phyloP scores from a whole-genome alignment of 2,797 vertebrate genomes.

The Morus bassanus region DNA sequence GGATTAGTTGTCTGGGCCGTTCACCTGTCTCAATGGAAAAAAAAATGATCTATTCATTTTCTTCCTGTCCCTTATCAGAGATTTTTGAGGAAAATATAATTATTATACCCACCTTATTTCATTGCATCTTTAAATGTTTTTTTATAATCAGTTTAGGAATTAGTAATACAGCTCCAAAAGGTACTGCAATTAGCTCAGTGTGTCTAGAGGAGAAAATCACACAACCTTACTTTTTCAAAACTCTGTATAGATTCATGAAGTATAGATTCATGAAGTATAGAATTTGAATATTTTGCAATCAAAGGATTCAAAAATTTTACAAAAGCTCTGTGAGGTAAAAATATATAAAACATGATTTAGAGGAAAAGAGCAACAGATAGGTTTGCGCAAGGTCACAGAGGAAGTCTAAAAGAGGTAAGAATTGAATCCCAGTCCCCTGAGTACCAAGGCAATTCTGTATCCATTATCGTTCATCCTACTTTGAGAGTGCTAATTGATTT shows the following conservation, averaged over 20 bases:
- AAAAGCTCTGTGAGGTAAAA: not conserved
- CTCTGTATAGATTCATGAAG: not conserved
- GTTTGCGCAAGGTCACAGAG: slow-evolving; percentile 46
- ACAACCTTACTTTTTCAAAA: not conserved
- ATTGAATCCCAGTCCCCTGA: slow-evolving; percentile 24
- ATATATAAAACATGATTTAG: not conserved
- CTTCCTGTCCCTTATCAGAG: not conserved
- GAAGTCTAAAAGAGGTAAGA: slow-evolving; percentile 48
- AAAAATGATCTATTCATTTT: not conserved
- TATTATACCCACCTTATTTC: not conserved
- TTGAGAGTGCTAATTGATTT: slow-evolving; percentile 68
- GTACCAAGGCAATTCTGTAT: slow-evolving; percentile 43
- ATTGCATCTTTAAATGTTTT: not conserved
- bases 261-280: not conserved
- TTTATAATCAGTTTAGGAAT: not conserved
- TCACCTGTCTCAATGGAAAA: not conserved
- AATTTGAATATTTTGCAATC: not conserved
- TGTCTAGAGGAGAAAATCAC: not conserved
- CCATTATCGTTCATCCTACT: slow-evolving; percentile 60
- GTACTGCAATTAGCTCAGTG: not conserved
- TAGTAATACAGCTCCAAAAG: not conserved
- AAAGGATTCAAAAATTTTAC: not conserved
- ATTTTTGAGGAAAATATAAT: not conserved
- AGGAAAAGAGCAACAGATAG: slow-evolving; percentile 54
- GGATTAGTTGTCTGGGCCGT: not conserved